Percentiles rank a stretch among this genome's conserved stretches.
phyloP scores from a whole-genome alignment of 92 coral and sea anemone genomes.

The Bergia sp. region DNA sequence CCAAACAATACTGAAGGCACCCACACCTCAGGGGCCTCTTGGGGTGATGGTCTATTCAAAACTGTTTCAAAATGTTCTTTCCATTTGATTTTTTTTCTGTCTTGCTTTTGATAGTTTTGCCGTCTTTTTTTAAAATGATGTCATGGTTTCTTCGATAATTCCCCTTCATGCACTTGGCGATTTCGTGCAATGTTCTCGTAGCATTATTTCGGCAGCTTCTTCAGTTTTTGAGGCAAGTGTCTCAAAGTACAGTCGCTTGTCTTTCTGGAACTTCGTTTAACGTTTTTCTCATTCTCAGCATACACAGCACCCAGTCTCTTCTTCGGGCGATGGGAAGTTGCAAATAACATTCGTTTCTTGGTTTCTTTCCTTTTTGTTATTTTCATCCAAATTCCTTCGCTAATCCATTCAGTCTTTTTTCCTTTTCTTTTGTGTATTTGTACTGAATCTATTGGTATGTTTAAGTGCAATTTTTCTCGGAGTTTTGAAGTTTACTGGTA shows the following conservation, averaged over 20 bases:
- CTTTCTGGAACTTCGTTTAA: conserved; percentile 20
- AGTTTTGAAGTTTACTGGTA: not conserved
- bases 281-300: conserved; percentile 9
- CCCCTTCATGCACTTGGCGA: no score
- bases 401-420: not conserved
- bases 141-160: no score
- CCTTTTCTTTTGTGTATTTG: not conserved
- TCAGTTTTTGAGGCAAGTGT: not conserved
- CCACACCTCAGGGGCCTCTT: no score
- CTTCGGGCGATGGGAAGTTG: no score
- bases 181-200: no score
- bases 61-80: not conserved
- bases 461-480: not conserved
- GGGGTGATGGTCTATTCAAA: no score
- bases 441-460: not conserved
- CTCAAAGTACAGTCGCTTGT: conserved; percentile 26
- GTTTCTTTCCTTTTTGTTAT: not conserved
- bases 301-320: not conserved
- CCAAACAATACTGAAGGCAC: no score
- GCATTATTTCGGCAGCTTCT: conserved; percentile 2
- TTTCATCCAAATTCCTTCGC: not conserved
- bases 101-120: no score
- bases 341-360: not conserved
- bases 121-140: no score
- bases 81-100: no score